Evolutionary conservation across 2,888 invertebrate species (phyloP).

Genomic region (Tetragonula carbonaria): DNA sequence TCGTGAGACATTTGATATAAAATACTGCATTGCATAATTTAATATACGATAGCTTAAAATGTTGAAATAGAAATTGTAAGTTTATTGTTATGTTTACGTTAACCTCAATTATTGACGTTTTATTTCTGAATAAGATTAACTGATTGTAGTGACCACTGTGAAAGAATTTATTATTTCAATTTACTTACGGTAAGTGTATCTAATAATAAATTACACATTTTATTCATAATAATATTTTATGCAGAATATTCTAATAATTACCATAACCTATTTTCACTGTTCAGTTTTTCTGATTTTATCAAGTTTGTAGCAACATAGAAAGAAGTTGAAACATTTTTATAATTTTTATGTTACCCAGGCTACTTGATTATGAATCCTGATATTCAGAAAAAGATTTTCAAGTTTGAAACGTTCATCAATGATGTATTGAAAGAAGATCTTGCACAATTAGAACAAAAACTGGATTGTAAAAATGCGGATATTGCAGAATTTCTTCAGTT

Average conservation of each 20-base stretch:
- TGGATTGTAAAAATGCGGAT: slow-evolving; percentile 88
- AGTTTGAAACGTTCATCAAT: slow-evolving; percentile 91
- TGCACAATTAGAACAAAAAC: slow-evolving; percentile 85
- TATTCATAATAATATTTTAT: neutral
- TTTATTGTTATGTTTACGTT: slow-evolving; percentile 7
- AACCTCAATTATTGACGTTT: slow-evolving; percentile 30
- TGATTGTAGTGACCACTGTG: neutral
- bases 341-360: slow-evolving; percentile 32
- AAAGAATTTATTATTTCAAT: neutral
- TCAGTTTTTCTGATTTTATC: neutral
- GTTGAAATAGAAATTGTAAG: neutral
- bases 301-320: neutral
- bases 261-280: slow-evolving; percentile 34
- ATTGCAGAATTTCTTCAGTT: slow-evolving; percentile 90
- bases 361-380: slow-evolving; percentile 70
- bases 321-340: neutral
- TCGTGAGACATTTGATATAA: neutral
- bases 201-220: neutral
- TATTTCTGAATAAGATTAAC: neutral
- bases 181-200: slow-evolving; percentile 30
- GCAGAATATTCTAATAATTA: neutral
- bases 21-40: neutral
- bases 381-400: slow-evolving; percentile 72
- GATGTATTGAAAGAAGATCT: slow-evolving; percentile 91
- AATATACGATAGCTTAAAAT: neutral